A percentile compares a stretch with the other conserved stretches of the same genome.
Evolutionary conservation across 2,797 vertebrate species (phyloP).

Genomic region (Caiman crocodilus): DNA sequence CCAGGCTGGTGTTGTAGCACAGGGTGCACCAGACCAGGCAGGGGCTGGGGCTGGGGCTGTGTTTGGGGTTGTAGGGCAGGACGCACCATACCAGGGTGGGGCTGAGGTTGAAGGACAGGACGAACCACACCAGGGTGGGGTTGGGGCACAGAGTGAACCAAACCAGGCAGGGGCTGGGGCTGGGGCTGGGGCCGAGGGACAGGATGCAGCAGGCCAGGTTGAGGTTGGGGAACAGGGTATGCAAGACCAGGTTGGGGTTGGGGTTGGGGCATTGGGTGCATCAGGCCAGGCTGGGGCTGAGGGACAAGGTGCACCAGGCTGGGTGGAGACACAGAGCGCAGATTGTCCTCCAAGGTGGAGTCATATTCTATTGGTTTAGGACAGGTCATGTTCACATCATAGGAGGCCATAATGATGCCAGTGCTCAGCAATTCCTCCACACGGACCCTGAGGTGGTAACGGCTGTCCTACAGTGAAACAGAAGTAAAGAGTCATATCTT

Average conservation of each 20-base stretch:
- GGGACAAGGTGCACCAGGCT: neutral
- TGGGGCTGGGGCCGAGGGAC: accelerated
- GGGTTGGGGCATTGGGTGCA: neutral
- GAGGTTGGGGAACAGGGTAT: neutral
- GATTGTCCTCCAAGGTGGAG: neutral
- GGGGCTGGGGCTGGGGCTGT: neutral
- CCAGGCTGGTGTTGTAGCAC: neutral
- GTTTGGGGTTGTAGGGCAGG: neutral
- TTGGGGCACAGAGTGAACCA: neutral
- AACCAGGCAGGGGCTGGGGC: neutral
- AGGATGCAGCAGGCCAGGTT: neutral
- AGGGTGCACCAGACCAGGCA: neutral
- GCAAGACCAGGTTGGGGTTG: neutral
- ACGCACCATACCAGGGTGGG: neutral
- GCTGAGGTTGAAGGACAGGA: too few species aligned
- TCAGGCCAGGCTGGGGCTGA: neutral
- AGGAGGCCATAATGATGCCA: accelerated
- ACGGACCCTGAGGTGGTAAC: constrained; percentile 34
- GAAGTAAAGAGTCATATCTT: neutral
- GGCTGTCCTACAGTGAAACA: constrained; percentile 12
- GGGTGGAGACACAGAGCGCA: accelerated
- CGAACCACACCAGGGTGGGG: neutral
- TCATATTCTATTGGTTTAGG: neutral
- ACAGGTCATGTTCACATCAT: constrained; percentile 68
- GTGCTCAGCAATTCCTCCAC: constrained; percentile 58